Evolutionary conservation across 2,797 vertebrate genomes (phyloP), one percentile per base, ranked within the genome.

Genomic region (Xenops minutus): DNA sequence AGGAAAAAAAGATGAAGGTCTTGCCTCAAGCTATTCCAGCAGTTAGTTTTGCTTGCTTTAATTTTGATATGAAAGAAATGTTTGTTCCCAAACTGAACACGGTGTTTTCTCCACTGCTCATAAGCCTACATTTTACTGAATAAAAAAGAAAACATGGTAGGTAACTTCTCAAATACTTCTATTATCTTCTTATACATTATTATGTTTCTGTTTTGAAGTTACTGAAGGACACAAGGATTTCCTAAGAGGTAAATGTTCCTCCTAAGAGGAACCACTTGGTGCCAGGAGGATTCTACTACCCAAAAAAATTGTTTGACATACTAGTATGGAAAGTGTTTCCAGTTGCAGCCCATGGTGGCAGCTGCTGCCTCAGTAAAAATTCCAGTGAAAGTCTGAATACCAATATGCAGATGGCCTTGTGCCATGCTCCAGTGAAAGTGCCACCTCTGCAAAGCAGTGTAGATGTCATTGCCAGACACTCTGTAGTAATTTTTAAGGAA

Each of bases 11-110:
- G 30, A 61, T 52, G 6, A 88, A 92, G 34, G 12, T 76, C 48
- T 92, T 93, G 62, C 89, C 91, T 95, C 55, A 32, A 89, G 89
- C 73, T 90, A 67, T 84, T 92, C 39, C 67, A 89, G 64, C 43
- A 91, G 51, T 91, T 94, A 92, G 58, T 86, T 93, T 49, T 81
- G 69, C 86, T 94, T 92, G 78, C 73, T 84, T 95, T 92, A 81
- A 78, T 88, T 91, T 84, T 82, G 34, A 59, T 64, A 52, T 16
- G 55, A 75, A 39, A 86, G 36, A 91, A 93, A 71, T 39, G 1
- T 84, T 93, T 89, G 55, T 55, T 88, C 48, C 54, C 7, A 7
- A 88, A 92, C 51, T 61, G 88, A 96, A 88, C 21, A 39, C 22
- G 49, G 48, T 37, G 27, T 56, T 92, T 91, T 68, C 43, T 66